Conservation (phyloP, 1,140 invertebrate genomes). For the Brachionus koreanus region DNA sequence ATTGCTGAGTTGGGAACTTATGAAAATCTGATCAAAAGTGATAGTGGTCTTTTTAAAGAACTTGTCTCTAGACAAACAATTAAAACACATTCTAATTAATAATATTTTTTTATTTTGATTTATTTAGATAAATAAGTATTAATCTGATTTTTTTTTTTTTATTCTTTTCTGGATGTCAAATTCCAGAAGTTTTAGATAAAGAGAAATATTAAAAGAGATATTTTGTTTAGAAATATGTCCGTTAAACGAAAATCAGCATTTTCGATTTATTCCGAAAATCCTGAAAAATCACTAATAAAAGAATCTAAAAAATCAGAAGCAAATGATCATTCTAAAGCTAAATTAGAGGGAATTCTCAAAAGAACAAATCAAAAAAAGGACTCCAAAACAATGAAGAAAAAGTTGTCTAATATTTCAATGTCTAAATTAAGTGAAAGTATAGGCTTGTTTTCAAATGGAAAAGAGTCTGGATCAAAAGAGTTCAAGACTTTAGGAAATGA, state of each 20-base stretch:
- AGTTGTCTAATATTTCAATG: neutral
- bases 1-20: conserved; percentile 28
- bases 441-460: neutral
- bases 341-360: neutral
- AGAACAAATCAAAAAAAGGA: neutral
- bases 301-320: neutral
- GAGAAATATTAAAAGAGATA: neutral
- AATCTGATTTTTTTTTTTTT: neutral
- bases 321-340: neutral
- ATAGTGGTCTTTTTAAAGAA: conserved; percentile 27
- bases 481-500: neutral
- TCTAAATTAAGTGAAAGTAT: conserved; percentile 14
- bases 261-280: conserved; percentile 19
- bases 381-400: neutral
- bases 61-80: conserved; percentile 24
- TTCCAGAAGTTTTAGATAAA: conserved; percentile 10
- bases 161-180: neutral
- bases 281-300: neutral
- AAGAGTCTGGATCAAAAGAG: neutral
- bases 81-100: neutral
- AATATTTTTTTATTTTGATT: neutral
- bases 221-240: neutral
- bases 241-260: conserved; percentile 32
- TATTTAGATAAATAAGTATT: conserved; percentile 18
- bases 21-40: neutral